phyloP scores from a whole-genome alignment of 2,797 vertebrate species.

The Scleropages formosus region DNA sequence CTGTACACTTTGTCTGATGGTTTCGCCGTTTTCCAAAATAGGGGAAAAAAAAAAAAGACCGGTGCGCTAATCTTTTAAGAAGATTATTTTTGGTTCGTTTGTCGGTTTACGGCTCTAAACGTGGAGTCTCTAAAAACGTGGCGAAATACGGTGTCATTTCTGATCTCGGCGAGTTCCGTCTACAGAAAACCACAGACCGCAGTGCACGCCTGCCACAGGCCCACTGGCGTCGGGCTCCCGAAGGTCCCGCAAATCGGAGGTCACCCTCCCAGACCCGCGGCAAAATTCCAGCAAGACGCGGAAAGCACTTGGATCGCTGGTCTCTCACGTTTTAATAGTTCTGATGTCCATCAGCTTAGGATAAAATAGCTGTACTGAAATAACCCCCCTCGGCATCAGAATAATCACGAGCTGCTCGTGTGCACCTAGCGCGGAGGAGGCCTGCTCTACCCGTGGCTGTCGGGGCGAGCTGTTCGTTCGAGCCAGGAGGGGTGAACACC shows the following conservation, averaged over 20 bases:
- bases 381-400: neutral
- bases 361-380: neutral
- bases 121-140: neutral
- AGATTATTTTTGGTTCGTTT: slow-evolving; percentile 50
- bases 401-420: neutral
- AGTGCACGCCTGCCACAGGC: neutral
- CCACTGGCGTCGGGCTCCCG: neutral
- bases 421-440: neutral
- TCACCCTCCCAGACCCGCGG: too few relatives aligned
- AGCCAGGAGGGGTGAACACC: too few relatives aligned
- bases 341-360: neutral
- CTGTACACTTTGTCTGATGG: neutral
- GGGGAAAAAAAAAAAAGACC: slow-evolving; percentile 25
- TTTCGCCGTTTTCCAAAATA: neutral
- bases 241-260: neutral
- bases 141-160: neutral
- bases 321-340: slow-evolving; percentile 25
- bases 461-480: too few relatives aligned
- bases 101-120: slow-evolving; percentile 14
- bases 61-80: slow-evolving; percentile 56
- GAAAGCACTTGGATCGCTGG: slow-evolving; percentile 44
- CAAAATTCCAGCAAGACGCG: neutral
- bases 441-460: too few relatives aligned
- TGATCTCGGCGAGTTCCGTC: neutral
- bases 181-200: neutral